Evolutionary conservation across 2,797 vertebrate species (phyloP).

Genomic region (Rhinichthys osculus): DNA sequence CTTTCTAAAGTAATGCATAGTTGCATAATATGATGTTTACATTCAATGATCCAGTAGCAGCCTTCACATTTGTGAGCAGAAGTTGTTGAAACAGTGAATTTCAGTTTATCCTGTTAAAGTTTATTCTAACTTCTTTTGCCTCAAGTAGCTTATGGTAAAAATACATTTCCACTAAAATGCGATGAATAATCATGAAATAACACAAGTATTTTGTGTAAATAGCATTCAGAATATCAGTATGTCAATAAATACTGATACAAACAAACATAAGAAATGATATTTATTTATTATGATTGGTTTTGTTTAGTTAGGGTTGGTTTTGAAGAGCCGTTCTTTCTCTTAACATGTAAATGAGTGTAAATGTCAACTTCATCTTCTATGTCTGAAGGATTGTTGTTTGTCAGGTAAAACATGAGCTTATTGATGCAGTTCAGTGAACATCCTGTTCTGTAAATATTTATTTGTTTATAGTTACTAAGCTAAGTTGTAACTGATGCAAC

Average conservation of each 20-base stretch:
- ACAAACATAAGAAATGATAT: neutral
- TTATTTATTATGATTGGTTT: neutral
- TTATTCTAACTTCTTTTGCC: neutral
- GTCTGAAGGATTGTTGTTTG: neutral
- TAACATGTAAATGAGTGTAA: neutral
- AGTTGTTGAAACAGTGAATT: neutral
- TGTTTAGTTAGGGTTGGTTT: neutral
- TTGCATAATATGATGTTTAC: neutral
- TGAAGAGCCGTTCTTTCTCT: neutral
- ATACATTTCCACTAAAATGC: neutral
- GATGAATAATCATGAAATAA: neutral
- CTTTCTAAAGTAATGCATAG: neutral
- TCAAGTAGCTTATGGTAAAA: neutral
- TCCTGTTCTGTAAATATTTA: neutral
- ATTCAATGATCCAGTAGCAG: neutral
- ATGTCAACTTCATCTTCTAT: neutral
- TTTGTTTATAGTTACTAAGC: neutral
- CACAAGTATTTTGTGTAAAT: neutral
- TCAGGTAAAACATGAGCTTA: neutral
- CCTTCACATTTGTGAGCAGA: neutral
- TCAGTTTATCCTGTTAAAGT: neutral
- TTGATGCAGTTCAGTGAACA: neutral
- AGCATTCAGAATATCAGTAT: neutral
- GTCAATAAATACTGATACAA: neutral
- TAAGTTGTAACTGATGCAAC: neutral